These are phyloP conservation scores for Pampusana beccarii DNA, from an alignment of 2,113 vertebrate genomes.

Conservation along the genomic window DNA sequence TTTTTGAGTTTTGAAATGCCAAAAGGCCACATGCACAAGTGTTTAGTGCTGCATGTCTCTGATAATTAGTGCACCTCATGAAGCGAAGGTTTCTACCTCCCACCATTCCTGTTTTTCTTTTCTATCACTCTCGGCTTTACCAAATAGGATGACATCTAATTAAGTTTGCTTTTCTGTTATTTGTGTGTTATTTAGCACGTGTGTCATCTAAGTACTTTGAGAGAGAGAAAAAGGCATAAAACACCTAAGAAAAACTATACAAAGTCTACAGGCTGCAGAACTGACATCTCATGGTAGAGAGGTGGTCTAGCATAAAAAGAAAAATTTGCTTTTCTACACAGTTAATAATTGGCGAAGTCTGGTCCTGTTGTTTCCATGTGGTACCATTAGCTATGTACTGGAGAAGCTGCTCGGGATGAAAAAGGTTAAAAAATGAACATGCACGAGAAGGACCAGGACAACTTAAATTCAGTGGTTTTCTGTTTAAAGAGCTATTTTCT, in stretches of 20 bases:
- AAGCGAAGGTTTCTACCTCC: background rate
- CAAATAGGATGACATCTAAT: background rate
- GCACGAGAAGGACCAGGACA: background rate
- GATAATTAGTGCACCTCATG: background rate
- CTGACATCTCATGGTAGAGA: background rate
- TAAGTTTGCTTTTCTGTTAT: background rate
- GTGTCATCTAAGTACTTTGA: background rate
- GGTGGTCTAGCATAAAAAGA: background rate
- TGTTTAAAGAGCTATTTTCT: background rate
- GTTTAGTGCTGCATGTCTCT: background rate
- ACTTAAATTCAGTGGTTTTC: background rate
- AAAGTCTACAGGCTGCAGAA: background rate
- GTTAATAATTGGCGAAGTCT: constrained; percentile 7
- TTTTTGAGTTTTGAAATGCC: background rate
- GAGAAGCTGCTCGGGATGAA: background rate
- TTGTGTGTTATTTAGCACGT: background rate
- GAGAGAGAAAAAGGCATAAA: background rate
- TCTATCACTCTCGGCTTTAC: background rate
- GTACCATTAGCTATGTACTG: background rate
- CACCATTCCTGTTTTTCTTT: background rate
- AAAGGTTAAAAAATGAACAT: background rate
- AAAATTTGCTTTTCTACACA: background rate
- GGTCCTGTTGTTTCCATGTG: background rate
- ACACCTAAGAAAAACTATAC: background rate
- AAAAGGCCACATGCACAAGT: background rate